Percentiles rank a stretch among this genome's conserved stretches.
These are phyloP conservation scores for Eufriesea mexicana DNA, from an alignment of 1,140 invertebrate species.

Conservation along the genomic window DNA sequence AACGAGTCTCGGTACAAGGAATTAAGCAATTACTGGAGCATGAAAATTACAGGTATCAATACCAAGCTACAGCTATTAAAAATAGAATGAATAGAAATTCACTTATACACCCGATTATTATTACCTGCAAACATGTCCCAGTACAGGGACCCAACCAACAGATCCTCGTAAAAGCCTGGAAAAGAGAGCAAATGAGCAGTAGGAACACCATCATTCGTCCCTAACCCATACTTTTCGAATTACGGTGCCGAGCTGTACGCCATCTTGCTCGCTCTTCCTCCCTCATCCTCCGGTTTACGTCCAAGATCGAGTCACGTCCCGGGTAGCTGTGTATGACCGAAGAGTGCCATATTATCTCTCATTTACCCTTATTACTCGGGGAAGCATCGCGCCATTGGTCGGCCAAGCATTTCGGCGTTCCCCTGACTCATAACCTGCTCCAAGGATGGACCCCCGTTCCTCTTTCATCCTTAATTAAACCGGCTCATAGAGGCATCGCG, in stretches of 20 bases:
- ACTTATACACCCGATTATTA: no score
- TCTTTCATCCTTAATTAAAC: slow-evolving; percentile 66
- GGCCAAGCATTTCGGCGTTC: slow-evolving; percentile 53
- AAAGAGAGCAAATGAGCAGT: neutral
- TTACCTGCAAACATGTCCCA: no score
- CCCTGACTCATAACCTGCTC: slow-evolving; percentile 65
- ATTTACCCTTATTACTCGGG: slow-evolving; percentile 61
- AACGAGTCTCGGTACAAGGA: no score
- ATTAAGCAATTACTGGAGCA: no score
- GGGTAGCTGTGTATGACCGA: slow-evolving; percentile 32
- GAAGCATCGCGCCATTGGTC: slow-evolving; percentile 38
- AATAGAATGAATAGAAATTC: no score
- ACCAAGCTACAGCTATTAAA: no score
- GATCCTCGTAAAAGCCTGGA: neutral
- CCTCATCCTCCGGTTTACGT: slow-evolving; percentile 36
- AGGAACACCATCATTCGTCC: neutral
- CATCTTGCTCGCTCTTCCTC: neutral
- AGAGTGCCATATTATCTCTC: slow-evolving; percentile 56
- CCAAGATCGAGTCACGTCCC: neutral
- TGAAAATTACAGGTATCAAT: no score
- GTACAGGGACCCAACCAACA: neutral
- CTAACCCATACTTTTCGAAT: slow-evolving; percentile 23
- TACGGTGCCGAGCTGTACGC: neutral
- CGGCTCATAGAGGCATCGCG: slow-evolving; percentile 16
- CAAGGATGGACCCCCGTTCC: slow-evolving; percentile 45